Evolutionary conservation across 1,140 invertebrate genomes (phyloP), one percentile per base, ranked within the genome.

Genomic region (Microplitis demolitor): DNA sequence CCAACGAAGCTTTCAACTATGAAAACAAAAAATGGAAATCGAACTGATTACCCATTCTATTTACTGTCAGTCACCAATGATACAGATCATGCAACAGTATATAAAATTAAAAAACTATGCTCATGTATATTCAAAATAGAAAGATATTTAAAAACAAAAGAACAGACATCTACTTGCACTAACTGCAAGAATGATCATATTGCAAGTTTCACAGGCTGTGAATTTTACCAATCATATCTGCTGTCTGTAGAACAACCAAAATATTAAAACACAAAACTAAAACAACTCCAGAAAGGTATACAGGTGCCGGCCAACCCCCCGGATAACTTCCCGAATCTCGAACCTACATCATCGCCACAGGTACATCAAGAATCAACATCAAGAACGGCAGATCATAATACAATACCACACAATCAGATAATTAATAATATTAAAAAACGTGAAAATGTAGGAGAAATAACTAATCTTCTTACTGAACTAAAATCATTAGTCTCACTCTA

Each of bases 141-240:
- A 24, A 24, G 24, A 24, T 24, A 24, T 24, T 24, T 24, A 24
- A 24, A 24, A 0, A 24, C 24, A 24, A 24, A 24, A 24, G 2
- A 24, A 24, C 14, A 60, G 16, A 11, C 14, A 31, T 8, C 62
- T 6, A 3, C 1, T 9, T 76, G 78, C 63, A 71, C 53, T 4
- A 78, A 76, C 31, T 78, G 78, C 50, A 63, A 53, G 13, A 54
- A 54, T 51, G 14, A 37, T 11, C 73, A 68, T 63, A 54, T 73
- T 31, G 54, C 74, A 1, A 78, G 63, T 54, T 74, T 60, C 37
- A 9, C 13, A 50, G 13, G 45, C 1, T 6, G 6, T 2, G 6
- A 50, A 13, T 50, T 9, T 13, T 50, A 50, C 45, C 6, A 50
- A 13, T 50, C 45, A 6, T 50, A 50, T 50, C 45, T 50, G 6